These are phyloP conservation scores for Austrofundulus limnaeus DNA, from an alignment of 2,113 vertebrate species.

Conservation along the genomic window DNA sequence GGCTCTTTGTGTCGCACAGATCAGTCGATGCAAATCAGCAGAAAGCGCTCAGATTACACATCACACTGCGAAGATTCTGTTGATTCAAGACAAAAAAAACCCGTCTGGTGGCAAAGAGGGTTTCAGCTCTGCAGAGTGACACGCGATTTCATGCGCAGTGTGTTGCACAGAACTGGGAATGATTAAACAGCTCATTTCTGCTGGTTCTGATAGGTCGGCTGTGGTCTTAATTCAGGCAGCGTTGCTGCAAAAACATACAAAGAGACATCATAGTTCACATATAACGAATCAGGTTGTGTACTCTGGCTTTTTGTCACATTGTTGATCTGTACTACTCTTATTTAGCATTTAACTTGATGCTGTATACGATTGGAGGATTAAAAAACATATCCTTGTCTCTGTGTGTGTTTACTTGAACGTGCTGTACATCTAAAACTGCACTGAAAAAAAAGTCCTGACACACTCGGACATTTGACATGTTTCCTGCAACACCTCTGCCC, in stretches of 20 bases:
- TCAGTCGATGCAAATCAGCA: constrained; percentile 47
- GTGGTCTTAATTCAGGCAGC: constrained; percentile 16
- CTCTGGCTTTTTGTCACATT: too few relatives aligned
- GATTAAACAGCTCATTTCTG: constrained; percentile 15
- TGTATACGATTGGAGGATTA: too few relatives aligned
- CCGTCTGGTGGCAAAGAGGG: constrained; percentile 17
- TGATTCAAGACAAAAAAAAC: constrained; percentile 26
- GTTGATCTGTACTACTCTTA: too few relatives aligned
- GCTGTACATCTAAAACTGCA: constrained; percentile 47
- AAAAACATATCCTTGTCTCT: too few relatives aligned
- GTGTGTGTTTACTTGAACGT: neutral
- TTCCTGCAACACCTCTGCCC: constrained; percentile 34
- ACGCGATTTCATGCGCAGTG: constrained; percentile 1
- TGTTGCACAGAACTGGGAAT: constrained; percentile 11
- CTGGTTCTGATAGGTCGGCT: constrained; percentile 1
- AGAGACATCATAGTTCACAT: neutral
- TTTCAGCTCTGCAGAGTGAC: constrained; percentile 16
- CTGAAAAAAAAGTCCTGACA: neutral
- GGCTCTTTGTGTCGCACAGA: constrained; percentile 19
- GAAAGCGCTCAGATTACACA: constrained; percentile 39
- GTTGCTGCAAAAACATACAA: neutral
- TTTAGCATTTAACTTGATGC: too few relatives aligned
- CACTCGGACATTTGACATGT: constrained; percentile 57
- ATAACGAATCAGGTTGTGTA: neutral
- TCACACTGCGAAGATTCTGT: constrained; percentile 46